Base-by-base conservation (phyloP, 2,113 vertebrate species). In the Accipiter virgatus region DNA sequence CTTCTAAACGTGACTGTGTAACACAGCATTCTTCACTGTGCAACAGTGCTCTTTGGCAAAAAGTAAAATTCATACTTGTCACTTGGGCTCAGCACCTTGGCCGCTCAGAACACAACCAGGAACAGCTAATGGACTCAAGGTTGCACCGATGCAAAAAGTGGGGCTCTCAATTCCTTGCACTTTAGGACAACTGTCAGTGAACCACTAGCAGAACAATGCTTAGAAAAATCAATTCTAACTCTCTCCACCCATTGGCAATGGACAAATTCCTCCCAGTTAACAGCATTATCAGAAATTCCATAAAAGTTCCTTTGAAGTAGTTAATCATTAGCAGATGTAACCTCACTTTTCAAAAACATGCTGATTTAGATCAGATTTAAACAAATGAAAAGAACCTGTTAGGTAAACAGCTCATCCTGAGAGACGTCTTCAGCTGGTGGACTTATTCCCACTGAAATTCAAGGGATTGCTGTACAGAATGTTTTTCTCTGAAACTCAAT, bases 21-120 rank as follows among this genome's bases (percentile, higher is more conserved):
- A 43, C 58, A 2, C 1, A 83, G 45, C 31, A 47, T 19, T 66
- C 50, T 53, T 34, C 59, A 38, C 8, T 21, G 23, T 8, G 16
- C 58, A 86, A 18, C 16, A 32, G n/a, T 0, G 4, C 9, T 92
- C 42, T 67, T 16, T 15, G 48, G 36, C 16, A 58, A 42, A 40
- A 66, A 20, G 9, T 11, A 26, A 61, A 50, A 26, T 12, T 45
- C 7, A 4, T 9, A 12, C 11, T 36, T 70, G n/a, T 48, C 45
- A 43, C 53, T 45, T 6, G 7, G 12, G 40, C 16, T 81, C 42
- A 86, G 55, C 27, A 31, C 27, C 81, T 52, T 59, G 78, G 38
- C 25, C 1, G 0, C 43, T 70, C 55, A 23, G 42, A 82, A 40
- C 61, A 72, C 11, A 88, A 6, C 20, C 1, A 0, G 16, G 26